Evolutionary conservation across 2,888 invertebrate genomes (phyloP).

Genomic region (Vannuccia rotundouncinata): DNA sequence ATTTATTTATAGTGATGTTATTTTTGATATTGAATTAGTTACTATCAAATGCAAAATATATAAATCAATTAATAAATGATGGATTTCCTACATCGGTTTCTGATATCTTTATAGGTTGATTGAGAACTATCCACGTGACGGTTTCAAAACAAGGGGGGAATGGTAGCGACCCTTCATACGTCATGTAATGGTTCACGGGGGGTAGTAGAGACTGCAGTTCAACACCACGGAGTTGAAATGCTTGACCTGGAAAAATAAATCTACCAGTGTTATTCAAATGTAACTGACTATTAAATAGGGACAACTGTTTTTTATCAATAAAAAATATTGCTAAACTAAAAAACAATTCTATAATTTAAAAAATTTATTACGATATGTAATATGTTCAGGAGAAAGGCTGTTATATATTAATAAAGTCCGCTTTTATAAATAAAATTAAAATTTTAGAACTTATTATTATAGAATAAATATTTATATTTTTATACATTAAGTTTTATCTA

Average conservation of each 20-base stretch:
- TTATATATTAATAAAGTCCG: no score
- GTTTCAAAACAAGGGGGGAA: slow-evolving; percentile 96
- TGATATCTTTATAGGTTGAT: slow-evolving; percentile 93
- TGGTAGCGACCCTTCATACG: slow-evolving; percentile 93
- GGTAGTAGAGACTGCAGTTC: slow-evolving; percentile 73
- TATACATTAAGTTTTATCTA: no score
- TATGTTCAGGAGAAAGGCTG: no score
- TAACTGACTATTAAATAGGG: not conserved
- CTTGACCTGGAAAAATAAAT: not conserved
- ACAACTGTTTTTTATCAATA: not conserved
- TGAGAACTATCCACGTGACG: slow-evolving; percentile 95
- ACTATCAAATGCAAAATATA: no score
- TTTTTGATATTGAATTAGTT: no score
- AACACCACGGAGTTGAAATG: slow-evolving; percentile 21
- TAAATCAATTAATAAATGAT: no score
- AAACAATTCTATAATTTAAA: no score
- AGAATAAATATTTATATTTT: no score
- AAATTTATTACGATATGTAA: no score
- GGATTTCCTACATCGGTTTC: slow-evolving; percentile 80
- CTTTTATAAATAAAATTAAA: no score
- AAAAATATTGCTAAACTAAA: not conserved
- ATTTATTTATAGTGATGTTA: no score
- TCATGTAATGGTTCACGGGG: slow-evolving; percentile 82
- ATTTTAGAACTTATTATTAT: no score
- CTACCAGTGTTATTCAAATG: not conserved